Evolutionary conservation across 2,888 invertebrate species (phyloP).

Genomic region (Romanomermis culicivorax): DNA sequence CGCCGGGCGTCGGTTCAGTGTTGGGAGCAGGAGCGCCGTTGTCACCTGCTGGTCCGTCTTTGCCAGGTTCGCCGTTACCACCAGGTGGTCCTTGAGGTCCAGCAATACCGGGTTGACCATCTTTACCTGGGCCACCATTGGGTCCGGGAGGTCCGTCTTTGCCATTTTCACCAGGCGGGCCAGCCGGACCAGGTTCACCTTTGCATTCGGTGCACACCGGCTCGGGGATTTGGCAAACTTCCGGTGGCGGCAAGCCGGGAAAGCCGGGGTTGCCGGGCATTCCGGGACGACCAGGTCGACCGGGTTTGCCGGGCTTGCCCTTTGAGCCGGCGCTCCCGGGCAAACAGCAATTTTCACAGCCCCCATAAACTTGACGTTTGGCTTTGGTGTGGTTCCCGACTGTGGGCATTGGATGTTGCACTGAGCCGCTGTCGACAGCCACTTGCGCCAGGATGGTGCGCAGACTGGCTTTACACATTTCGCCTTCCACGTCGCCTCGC

Average conservation of each 20-base stretch:
- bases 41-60: constrained; percentile 11
- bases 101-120: constrained; percentile 11
- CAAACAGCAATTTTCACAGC: constrained; percentile 9
- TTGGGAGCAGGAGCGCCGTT: background rate
- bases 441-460: too few species aligned
- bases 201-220: background rate
- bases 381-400: background rate
- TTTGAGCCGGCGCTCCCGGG: constrained; percentile 16
- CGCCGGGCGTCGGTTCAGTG: background rate
- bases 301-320: constrained; percentile 5
- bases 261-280: constrained; percentile 9
- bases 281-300: constrained; percentile 8
- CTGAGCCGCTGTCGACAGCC: too few species aligned
- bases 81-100: constrained; percentile 10
- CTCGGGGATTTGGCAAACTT: constrained; percentile 1
- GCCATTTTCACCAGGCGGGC: constrained; percentile 32
- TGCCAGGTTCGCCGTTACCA: constrained; percentile 9
- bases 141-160: constrained; percentile 41
- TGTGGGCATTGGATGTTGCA: background rate
- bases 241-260: constrained; percentile 9
- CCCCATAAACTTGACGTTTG: background rate
- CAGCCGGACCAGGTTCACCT: constrained; percentile 45
- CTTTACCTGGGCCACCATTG: constrained; percentile 13
- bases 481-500: constrained; percentile 27
- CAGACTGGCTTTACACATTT: constrained; percentile 23